Evolutionary conservation across 2,888 invertebrate species (phyloP), one percentile per base, ranked within the genome.

Genomic region (Perdita meconis): DNA sequence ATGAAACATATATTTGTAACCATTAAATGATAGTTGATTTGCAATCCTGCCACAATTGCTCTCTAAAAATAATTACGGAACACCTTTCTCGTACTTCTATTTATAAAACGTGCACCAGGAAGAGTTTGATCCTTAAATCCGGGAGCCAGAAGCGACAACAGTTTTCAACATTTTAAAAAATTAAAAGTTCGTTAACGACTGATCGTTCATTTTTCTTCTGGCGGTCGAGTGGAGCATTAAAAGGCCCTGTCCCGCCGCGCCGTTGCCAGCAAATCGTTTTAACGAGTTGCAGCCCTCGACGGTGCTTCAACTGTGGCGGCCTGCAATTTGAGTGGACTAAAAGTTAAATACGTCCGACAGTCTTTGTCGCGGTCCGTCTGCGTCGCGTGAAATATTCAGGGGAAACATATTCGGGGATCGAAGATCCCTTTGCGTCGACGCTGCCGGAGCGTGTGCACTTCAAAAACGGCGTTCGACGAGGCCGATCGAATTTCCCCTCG

Each of bases 281-380:
- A 82, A 81, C 81, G 78, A 78, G 82, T 74, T 64, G 63, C 65
- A 70, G 70, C 55, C 50, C 72, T 69, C 70, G 22, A 47, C 55
- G 71, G 70, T 59, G 53, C 82, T 80, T 73, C 55, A 60, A 30
- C 63, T 16, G 60, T 22, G 13, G 53, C 69, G 22, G 34, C 57
- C 61, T 51, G 55, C 65, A 71, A 74, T 71, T 78, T 61, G 63
- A 75, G 60, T 55, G 64, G 61, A 50, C 67, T 63, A 57, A 68
- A 81, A 78, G 74, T 81, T 81, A 78, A 82, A 81, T 69, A 75
- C 66, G 47, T 65, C 67, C 66, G 77, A 59, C 53, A 61, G 53
- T 53, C 44, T 61, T 63, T 77, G 69, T 63, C 57, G 38, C 38
- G 56, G 12, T 42, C 26, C 30, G 13, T n/a, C 38, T 40, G 8